phyloP scores from a whole-genome alignment of 2,797 vertebrate genomes.

The Lycodopsis pacificus region DNA sequence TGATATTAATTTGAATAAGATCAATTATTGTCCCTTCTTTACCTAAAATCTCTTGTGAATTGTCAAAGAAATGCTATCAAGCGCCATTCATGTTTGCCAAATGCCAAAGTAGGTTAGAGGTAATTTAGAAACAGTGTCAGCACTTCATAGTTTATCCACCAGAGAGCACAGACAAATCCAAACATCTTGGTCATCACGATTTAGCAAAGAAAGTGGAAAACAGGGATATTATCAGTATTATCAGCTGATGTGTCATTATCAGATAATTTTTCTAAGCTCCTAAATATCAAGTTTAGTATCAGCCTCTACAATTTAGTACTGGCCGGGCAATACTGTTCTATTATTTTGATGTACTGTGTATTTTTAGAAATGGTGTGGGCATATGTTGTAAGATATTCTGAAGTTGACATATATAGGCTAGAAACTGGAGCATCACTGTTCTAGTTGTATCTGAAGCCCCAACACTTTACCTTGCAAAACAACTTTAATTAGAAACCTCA shows the following conservation, averaged over 20 bases:
- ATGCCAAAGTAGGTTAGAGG: not conserved
- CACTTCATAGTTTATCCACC: not conserved
- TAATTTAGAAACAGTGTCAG: not conserved
- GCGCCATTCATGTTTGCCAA: not conserved
- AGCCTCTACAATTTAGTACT: not conserved
- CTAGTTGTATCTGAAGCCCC: slow-evolving; percentile 50
- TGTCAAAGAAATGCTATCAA: not conserved
- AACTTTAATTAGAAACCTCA: slow-evolving; percentile 15
- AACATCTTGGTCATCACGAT: not conserved
- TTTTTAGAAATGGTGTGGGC: not conserved
- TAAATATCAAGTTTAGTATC: not conserved
- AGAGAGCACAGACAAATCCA: not conserved
- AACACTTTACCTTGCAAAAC: slow-evolving; percentile 10
- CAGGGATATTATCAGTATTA: not conserved
- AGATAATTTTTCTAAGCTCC: not conserved
- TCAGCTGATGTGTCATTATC: not conserved
- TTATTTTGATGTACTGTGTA: not conserved
- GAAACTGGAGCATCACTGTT: slow-evolving; percentile 65
- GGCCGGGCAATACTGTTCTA: not conserved
- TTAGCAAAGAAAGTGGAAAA: not conserved
- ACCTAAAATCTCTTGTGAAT: not conserved
- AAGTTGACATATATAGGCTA: slow-evolving; percentile 58
- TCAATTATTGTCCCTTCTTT: not conserved
- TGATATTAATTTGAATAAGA: not conserved
- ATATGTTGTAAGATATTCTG: slow-evolving; percentile 20